These are phyloP conservation scores for Hetaerina titia DNA, from an alignment of 2,888 invertebrate species.

Conservation along the genomic window DNA sequence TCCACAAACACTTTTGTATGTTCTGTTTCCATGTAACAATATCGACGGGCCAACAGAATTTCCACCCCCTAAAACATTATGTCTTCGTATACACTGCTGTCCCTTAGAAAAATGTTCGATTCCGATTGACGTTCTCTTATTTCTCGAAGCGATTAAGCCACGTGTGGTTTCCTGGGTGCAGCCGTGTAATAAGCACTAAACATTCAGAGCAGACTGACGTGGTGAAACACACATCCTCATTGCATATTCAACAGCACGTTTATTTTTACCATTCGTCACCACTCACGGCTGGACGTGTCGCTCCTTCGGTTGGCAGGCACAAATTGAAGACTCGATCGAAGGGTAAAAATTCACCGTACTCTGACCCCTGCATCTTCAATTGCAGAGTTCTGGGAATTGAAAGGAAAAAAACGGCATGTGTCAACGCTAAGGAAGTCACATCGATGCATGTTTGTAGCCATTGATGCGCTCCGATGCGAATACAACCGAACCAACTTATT, in stretches of 20 bases:
- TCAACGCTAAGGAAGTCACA: too few species aligned
- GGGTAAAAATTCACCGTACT: background rate
- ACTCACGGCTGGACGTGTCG: background rate
- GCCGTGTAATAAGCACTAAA: background rate
- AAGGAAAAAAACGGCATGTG: background rate
- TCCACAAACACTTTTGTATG: too few species aligned
- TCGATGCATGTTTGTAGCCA: too few species aligned
- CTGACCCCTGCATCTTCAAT: background rate
- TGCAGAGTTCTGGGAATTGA: background rate
- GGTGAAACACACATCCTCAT: background rate
- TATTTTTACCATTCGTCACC: background rate
- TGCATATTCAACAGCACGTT: conserved; percentile 1
- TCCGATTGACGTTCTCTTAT: background rate
- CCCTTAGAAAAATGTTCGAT: background rate
- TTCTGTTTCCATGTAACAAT: too few species aligned
- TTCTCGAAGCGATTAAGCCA: background rate
- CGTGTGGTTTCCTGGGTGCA: background rate
- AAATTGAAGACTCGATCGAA: background rate
- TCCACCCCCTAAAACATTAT: background rate
- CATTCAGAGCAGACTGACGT: background rate
- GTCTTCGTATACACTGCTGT: background rate
- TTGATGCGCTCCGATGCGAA: too few species aligned
- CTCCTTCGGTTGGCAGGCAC: background rate
- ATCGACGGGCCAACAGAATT: too few species aligned
- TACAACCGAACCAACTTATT: too few species aligned